Evolutionary conservation across 2,797 vertebrate species (phyloP).

Genomic region (Fringilla coelebs): DNA sequence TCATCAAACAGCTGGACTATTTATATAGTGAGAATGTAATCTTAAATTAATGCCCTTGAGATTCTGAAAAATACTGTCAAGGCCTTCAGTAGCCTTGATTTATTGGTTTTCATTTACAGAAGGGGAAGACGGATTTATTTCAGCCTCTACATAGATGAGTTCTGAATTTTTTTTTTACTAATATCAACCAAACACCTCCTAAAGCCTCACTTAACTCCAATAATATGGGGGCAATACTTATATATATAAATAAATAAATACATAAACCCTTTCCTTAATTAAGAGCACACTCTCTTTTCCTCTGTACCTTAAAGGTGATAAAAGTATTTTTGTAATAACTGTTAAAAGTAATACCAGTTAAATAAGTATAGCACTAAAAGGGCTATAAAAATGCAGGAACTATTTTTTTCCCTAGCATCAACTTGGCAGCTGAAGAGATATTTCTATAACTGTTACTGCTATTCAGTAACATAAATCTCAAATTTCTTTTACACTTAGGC

Average conservation of each 20-base stretch:
- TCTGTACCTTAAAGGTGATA: neutral
- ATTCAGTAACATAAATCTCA: neutral
- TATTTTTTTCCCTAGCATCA: neutral
- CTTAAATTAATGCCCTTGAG: slow-evolving; percentile 69
- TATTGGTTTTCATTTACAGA: slow-evolving; percentile 72
- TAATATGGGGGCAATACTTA: neutral
- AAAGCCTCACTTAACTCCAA: slow-evolving; percentile 21
- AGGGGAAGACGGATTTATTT: slow-evolving; percentile 67
- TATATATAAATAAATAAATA: neutral
- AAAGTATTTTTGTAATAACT: neutral
- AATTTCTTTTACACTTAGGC: neutral
- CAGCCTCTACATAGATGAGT: slow-evolving; percentile 39
- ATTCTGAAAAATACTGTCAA: slow-evolving; percentile 56
- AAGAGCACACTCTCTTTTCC: neutral
- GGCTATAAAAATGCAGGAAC: neutral
- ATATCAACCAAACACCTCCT: slow-evolving; percentile 40
- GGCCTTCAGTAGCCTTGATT: slow-evolving; percentile 64
- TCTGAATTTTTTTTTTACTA: slow-evolving; percentile 66
- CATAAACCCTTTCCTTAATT: neutral
- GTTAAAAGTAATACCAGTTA: neutral
- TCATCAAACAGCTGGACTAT: slow-evolving; percentile 68
- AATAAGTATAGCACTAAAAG: neutral
- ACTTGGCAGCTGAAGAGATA: neutral
- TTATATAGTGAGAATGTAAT: slow-evolving; percentile 70
- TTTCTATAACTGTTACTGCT: neutral